Evolutionary conservation across 2,888 invertebrate genomes (phyloP).

Genomic region (Cinara cedri): DNA sequence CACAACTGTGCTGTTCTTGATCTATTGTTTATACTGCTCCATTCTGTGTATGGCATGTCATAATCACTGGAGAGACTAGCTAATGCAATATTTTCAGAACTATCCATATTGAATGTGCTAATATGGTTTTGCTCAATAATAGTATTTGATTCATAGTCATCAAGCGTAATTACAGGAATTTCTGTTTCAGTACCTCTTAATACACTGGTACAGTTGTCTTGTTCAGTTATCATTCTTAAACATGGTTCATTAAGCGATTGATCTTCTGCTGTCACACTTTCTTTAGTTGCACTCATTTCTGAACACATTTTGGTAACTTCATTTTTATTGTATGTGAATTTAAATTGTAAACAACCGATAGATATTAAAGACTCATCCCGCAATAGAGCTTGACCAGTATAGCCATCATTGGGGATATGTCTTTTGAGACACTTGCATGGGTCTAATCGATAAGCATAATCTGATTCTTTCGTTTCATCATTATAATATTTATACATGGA

Average conservation of each 20-base stretch:
- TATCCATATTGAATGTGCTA: neutral
- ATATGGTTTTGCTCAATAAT: constrained; percentile 22
- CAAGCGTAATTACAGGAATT: neutral
- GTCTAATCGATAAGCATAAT: neutral
- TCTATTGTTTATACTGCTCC: neutral
- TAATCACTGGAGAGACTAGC: neutral
- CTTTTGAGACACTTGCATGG: constrained; percentile 39
- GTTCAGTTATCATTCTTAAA: neutral
- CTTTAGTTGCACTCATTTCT: neutral
- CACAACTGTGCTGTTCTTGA: constrained; percentile 7
- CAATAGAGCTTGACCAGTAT: constrained; percentile 26
- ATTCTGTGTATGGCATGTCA: neutral
- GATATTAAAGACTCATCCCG: constrained; percentile 20
- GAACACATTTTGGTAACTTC: neutral
- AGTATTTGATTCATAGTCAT: neutral
- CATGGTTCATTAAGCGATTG: neutral
- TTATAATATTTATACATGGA: neutral
- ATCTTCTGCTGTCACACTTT: neutral
- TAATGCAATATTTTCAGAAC: neutral
- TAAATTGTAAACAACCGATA: constrained; percentile 48
- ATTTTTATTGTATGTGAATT: constrained; percentile 14
- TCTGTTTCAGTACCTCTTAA: neutral
- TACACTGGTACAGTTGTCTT: neutral
- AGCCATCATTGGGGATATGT: constrained; percentile 31
- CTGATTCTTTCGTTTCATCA: neutral